Percentiles rank a stretch among this genome's conserved stretches.
phyloP scores from a whole-genome alignment of 1,140 invertebrate species.

The Aporrectodea caliginosa region DNA sequence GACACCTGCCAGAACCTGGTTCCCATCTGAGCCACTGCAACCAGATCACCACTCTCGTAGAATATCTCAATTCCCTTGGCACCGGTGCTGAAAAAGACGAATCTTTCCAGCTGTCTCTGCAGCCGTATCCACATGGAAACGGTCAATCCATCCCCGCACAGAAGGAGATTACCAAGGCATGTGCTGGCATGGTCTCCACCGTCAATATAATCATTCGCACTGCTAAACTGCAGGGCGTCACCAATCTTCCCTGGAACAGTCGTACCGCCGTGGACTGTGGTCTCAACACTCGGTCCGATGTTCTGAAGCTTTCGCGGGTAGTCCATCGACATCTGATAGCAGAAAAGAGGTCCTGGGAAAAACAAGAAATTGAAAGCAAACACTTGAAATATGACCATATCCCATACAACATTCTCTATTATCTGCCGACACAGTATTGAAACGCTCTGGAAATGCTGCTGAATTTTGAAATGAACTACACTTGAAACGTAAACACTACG shows the following conservation, averaged over 20 bases:
- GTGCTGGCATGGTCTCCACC: slow-evolving; percentile 39
- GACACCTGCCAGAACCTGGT: not conserved
- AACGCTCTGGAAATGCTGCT: no score
- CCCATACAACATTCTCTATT: no score
- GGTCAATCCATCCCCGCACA: slow-evolving; percentile 48
- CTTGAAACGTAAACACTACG: no score
- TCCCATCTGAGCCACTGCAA: not conserved
- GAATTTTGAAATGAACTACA: no score
- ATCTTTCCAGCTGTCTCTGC: not conserved
- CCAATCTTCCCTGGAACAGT: slow-evolving; percentile 40
- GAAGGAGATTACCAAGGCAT: slow-evolving; percentile 43
- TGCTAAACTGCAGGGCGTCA: slow-evolving; percentile 39
- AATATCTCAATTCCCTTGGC: not conserved
- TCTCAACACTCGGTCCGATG: slow-evolving; percentile 34
- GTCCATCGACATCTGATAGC: slow-evolving; percentile 47
- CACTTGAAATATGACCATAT: no score
- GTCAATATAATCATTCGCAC: slow-evolving; percentile 42
- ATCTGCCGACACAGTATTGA: no score
- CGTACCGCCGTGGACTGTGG: slow-evolving; percentile 37
- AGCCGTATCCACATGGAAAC: slow-evolving; percentile 44
- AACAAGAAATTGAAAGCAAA: no score
- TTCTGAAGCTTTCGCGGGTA: slow-evolving; percentile 33
- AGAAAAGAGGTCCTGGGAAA: slow-evolving; percentile 42
- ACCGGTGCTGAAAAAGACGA: not conserved
- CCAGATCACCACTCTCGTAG: not conserved